A percentile compares a stretch with the other conserved stretches of the same genome.
Evolutionary conservation across 2,888 invertebrate species (phyloP).

Genomic region (Gasteruption jaculator): DNA sequence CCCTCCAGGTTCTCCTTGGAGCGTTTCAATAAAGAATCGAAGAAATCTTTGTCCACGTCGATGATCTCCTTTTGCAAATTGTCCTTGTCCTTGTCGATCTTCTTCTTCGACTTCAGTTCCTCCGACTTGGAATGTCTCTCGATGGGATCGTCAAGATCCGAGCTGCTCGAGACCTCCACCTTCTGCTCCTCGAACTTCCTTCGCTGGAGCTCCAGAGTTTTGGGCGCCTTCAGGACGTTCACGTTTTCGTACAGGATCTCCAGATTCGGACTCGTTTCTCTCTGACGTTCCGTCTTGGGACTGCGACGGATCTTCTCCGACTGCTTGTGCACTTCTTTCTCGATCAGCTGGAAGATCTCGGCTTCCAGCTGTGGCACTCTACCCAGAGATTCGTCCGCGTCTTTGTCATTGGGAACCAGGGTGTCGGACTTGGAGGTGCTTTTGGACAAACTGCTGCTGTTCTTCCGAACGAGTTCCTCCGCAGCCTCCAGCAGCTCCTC

Average conservation of each 20-base stretch:
- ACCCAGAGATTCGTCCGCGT: constrained; percentile 22
- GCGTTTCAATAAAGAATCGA: constrained; percentile 38
- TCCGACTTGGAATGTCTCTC: constrained; percentile 42
- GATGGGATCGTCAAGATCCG: constrained; percentile 45
- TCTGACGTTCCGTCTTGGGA: constrained; percentile 34
- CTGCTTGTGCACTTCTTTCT: constrained; percentile 41
- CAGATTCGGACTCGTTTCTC: constrained; percentile 31
- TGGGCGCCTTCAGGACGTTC: constrained; percentile 30
- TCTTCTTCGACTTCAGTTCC: constrained; percentile 31
- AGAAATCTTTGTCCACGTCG: constrained; percentile 47
- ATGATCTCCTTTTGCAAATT: constrained; percentile 45
- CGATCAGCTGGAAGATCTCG: constrained; percentile 44
- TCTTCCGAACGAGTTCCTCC: constrained; percentile 42
- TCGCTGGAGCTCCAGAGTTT: constrained; percentile 37
- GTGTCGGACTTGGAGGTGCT: constrained; percentile 38
- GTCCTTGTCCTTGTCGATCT: constrained; percentile 33
- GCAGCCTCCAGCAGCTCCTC: constrained; percentile 47
- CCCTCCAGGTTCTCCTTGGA: constrained; percentile 39
- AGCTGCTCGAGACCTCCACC: constrained; percentile 43
- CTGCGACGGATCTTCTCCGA: constrained; percentile 37
- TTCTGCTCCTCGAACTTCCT: constrained; percentile 43
- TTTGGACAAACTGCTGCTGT: constrained; percentile 38
- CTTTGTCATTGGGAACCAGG: constrained; percentile 29
- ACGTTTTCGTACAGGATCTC: constrained; percentile 35
- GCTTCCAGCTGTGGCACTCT: constrained; percentile 38